Evolutionary conservation across 1,140 invertebrate genomes (phyloP), one percentile per base, ranked within the genome.

Genomic region (Drosophila pseudoananassae): DNA sequence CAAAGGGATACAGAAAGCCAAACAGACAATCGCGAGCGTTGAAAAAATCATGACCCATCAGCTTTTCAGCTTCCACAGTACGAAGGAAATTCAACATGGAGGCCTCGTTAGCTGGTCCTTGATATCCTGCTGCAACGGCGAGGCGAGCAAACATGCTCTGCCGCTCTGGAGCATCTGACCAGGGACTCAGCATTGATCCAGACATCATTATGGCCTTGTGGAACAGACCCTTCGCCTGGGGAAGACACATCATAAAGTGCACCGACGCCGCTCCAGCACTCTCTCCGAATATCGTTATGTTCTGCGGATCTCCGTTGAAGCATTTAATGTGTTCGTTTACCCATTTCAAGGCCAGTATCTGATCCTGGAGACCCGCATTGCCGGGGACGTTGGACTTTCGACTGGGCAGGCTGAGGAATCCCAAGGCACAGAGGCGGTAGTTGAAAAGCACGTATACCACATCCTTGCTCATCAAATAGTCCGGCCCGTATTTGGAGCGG

Each of bases 401-500:
- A 38, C 77, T 73, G 1, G 91, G 83, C 3, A 94, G 56, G 59
- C 93, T 94, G 0, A 96, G 80, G 75, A 94, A 95, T 52, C 95
- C 95, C n/a, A 95, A 90, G 5, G 92, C 88, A 36, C 94, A 94
- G 2, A 96, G 85, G 40, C 96, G 93, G 90, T 96, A 97, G 80
- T 96, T 96, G 1, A 96, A 92, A 0, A 94, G 93, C 0, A 96
- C 94, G 0, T 95, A 72, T 1, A 96, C 92, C 0, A 96, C 90
- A 27, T 94, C 93, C 79, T 95, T 92, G 14, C 92, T 90, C 17
- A 94, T 83, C 4, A 96, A 91, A 51, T 94, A 94, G 70, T 95
- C 94, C 5, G 94, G 94, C 1, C 94, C 94, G 65, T 94, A 94
- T 0, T 91, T 69, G 5, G 54, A 7, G 4, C 58, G 66, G 0